Evolutionary conservation across 2,888 invertebrate species (phyloP).

Genomic region (Papilio protenor): DNA sequence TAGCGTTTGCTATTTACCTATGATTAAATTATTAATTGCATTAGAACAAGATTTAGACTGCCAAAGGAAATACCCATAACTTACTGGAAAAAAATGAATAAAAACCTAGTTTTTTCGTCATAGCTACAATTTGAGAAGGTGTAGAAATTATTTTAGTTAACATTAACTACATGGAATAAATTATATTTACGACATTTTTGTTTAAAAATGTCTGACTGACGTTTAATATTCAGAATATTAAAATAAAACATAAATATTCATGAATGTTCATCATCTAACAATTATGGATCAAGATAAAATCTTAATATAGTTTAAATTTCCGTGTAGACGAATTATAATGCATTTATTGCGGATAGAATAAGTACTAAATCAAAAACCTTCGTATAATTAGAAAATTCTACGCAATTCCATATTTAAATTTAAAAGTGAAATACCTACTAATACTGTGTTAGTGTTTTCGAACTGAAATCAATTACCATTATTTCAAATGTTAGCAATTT

Average conservation of each 20-base stretch:
- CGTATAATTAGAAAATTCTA: not conserved
- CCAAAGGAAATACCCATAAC: too few relatives aligned
- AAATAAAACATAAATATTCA: constrained; percentile 28
- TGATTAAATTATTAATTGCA: too few relatives aligned
- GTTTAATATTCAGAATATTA: constrained; percentile 22
- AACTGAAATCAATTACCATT: not conserved
- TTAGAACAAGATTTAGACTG: too few relatives aligned
- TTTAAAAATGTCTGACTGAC: constrained; percentile 21
- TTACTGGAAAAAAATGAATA: not conserved
- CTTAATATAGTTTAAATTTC: constrained; percentile 31
- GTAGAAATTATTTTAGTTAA: constrained; percentile 2
- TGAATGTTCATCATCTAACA: constrained; percentile 36
- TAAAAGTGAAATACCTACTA: not conserved
- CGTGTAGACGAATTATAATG: constrained; percentile 20
- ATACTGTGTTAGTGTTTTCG: not conserved
- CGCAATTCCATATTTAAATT: not conserved
- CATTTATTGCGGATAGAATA: constrained; percentile 25
- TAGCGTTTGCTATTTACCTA: too few relatives aligned
- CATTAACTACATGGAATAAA: constrained; percentile 1
- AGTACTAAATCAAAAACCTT: constrained; percentile 9
- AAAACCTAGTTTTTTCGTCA: not conserved
- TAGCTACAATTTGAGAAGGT: not conserved
- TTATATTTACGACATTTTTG: constrained; percentile 2
- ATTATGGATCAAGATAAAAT: constrained; percentile 37
- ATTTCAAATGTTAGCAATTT: not conserved